A percentile compares a stretch with the other conserved stretches of the same genome.
These are phyloP conservation scores for Gobiocypris rarus DNA, from an alignment of 2,113 vertebrate genomes.

Conservation along the genomic window DNA sequence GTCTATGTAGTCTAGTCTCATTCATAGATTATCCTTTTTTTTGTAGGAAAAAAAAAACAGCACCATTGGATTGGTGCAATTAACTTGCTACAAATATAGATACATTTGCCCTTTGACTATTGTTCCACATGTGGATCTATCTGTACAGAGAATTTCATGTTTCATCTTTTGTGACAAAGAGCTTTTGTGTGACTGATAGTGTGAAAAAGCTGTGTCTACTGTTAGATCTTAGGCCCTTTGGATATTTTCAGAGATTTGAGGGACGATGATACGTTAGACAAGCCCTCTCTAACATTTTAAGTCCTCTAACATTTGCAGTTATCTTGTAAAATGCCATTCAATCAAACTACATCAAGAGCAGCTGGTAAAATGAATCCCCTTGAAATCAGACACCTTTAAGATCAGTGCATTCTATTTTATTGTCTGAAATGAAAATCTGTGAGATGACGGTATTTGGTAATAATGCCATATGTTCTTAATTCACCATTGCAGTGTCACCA, in stretches of 20 bases:
- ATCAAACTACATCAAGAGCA: slow-evolving; percentile 40
- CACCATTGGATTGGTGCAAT: not conserved
- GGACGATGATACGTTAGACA: slow-evolving; percentile 32
- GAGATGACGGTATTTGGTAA: slow-evolving; percentile 19
- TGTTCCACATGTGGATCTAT: not conserved
- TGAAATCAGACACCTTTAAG: slow-evolving; percentile 48
- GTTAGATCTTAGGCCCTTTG: slow-evolving; percentile 36
- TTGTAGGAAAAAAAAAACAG: not conserved
- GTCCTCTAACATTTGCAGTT: slow-evolving; percentile 49
- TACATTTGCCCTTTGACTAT: not conserved
- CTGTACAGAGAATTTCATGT: not conserved
- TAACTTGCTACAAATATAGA: not conserved
- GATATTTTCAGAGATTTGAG: slow-evolving; percentile 41
- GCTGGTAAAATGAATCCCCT: slow-evolving; percentile 39
- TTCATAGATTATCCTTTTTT: not conserved
- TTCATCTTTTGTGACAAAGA: slow-evolving; percentile 20
- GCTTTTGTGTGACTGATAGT: slow-evolving; percentile 13
- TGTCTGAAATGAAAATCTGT: slow-evolving; percentile 29
- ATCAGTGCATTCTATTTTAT: slow-evolving; percentile 36
- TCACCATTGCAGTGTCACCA: slow-evolving; percentile 32
- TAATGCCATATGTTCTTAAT: slow-evolving; percentile 36
- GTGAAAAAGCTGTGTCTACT: slow-evolving; percentile 15
- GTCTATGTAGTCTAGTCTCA: not conserved
- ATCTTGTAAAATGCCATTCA: slow-evolving; percentile 55
- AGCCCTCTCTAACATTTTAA: slow-evolving; percentile 44